Percentiles rank a stretch among this genome's conserved stretches.
Evolutionary conservation across 2,797 vertebrate genomes (phyloP).

Genomic region (Esox lucius): DNA sequence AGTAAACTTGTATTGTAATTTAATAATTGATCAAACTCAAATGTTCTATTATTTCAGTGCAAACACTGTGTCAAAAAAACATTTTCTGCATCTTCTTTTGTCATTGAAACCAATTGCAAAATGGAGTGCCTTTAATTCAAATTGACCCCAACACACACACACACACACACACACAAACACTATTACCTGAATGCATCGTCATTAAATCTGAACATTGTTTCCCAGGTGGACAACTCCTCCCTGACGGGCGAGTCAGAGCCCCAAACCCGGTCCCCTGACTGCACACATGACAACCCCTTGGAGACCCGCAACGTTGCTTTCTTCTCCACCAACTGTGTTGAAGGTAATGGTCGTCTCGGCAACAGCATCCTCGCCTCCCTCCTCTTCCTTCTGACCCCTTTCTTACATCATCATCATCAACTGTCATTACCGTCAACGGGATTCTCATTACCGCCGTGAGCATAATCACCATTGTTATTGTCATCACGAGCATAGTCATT

Average conservation of each 20-base stretch:
- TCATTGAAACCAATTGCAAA: too few species aligned
- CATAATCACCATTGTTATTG: neutral
- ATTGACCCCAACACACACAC: neutral
- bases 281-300: conserved; percentile 91
- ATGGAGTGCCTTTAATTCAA: too few species aligned
- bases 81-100: too few species aligned
- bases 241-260: conserved; percentile 92
- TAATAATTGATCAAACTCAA: too few species aligned
- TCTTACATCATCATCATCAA: neutral
- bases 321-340: conserved; percentile 94
- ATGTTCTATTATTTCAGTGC: too few species aligned
- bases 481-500: too few species aligned
- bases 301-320: conserved; percentile 93
- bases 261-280: conserved; percentile 90
- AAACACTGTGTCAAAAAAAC: too few species aligned
- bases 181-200: too few species aligned
- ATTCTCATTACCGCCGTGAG: neutral
- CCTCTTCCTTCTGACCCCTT: neutral
- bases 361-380: conserved; percentile 3
- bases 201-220: neutral
- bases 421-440: neutral
- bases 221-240: conserved; percentile 91
- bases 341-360: conserved; percentile 70
- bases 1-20: too few species aligned
- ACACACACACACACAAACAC: neutral